Percentiles rank a stretch among this genome's conserved stretches.
Conservation (phyloP, 2,797 vertebrate species). For the Zonotrichia albicollis region DNA sequence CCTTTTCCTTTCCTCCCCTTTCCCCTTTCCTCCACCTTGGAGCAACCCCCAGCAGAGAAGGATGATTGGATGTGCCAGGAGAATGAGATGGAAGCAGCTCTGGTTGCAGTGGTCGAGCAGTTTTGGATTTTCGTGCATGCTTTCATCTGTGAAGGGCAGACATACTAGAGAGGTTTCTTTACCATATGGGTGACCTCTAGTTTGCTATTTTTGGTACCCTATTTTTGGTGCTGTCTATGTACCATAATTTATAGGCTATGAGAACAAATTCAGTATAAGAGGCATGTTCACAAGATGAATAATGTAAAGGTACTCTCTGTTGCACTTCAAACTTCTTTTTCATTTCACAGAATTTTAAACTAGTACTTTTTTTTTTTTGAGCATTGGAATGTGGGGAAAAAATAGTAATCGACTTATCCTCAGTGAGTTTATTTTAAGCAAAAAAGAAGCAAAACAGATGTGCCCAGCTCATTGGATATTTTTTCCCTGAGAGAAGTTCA, state of each 20-base stretch:
- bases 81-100: not conserved
- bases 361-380: not conserved
- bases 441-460: not conserved
- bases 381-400: not conserved
- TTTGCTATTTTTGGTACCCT: not conserved
- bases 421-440: not conserved
- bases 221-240: not conserved
- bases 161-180: not conserved
- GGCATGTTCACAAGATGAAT: not conserved
- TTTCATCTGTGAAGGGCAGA: conserved; percentile 28
- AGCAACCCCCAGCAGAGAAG: not conserved
- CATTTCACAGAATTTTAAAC: conserved; percentile 16
- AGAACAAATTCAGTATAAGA: not conserved
- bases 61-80: not conserved
- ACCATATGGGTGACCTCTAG: not conserved
- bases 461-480: not conserved
- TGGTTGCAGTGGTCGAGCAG: not conserved
- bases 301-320: not conserved
- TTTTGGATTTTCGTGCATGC: not conserved
- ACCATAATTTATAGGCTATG: not conserved
- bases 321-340: not conserved
- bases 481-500: not conserved
- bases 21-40: fast-evolving
- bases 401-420: not conserved
- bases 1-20: no score